A percentile compares a stretch with the other conserved stretches of the same genome.
phyloP scores from a whole-genome alignment of 2,888 invertebrate genomes.

The Ceriagrion tenellum region DNA sequence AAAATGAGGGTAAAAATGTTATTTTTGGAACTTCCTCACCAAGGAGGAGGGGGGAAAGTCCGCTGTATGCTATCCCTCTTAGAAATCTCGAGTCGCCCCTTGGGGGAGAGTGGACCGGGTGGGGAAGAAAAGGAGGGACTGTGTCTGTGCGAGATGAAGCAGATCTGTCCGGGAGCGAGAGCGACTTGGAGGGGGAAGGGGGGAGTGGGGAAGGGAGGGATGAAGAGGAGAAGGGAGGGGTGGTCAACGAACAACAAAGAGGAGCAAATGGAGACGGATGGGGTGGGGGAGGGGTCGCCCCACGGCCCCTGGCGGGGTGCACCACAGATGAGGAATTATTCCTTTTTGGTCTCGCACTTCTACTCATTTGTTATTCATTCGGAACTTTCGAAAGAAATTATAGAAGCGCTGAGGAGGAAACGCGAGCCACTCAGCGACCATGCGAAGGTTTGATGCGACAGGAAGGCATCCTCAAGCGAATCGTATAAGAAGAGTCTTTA shows the following conservation, averaged over 20 bases:
- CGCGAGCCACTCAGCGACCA: not conserved
- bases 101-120: not conserved
- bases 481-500: not conserved
- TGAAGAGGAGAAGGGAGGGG: not conserved
- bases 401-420: not conserved
- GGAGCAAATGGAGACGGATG: not conserved
- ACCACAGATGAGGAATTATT: not conserved
- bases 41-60: not conserved
- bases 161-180: not conserved
- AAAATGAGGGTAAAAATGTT: not conserved
- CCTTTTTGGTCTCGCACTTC: not conserved
- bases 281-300: not conserved
- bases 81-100: not conserved
- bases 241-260: not conserved
- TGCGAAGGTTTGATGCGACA: not conserved
- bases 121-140: not conserved
- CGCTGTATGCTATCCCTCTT: not conserved
- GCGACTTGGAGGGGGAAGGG: not conserved
- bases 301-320: not conserved
- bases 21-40: not conserved
- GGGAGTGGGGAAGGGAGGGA: not conserved
- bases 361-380: not conserved
- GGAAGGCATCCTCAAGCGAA: not conserved
- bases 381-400: not conserved
- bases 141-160: not conserved